Evolutionary conservation across 2,888 invertebrate genomes (phyloP).

Genomic region (Tubiluchus corallicola): DNA sequence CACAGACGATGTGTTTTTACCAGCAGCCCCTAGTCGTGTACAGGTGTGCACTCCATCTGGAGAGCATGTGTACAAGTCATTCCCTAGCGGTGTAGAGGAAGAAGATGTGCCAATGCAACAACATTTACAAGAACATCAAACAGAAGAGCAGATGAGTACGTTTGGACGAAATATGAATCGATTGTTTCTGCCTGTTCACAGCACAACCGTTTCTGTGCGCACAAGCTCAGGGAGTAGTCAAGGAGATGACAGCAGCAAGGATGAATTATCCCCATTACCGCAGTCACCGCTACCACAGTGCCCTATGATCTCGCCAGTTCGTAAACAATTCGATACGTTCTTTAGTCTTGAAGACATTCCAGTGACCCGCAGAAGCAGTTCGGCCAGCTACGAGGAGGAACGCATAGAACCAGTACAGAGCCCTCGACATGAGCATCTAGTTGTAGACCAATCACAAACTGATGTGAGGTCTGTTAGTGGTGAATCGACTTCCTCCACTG

Average conservation of each 20-base stretch:
- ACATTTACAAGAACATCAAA: not conserved
- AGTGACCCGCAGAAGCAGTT: not conserved
- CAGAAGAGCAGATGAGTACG: not conserved
- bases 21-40: not conserved
- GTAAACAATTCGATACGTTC: conserved; percentile 1
- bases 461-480: not conserved
- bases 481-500: not conserved
- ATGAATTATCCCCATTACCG: not conserved
- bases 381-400: not conserved
- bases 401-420: not conserved
- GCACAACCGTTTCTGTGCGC: not conserved
- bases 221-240: conserved; percentile 1
- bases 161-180: not conserved
- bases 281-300: conserved; percentile 1
- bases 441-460: not conserved
- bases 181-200: not conserved
- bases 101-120: no score
- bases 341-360: not conserved
- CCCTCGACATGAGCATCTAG: not conserved
- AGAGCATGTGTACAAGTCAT: conserved; percentile 1
- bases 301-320: not conserved
- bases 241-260: not conserved
- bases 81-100: not conserved
- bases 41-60: not conserved
- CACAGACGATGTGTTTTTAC: not conserved